These are phyloP conservation scores for Acomys russatus DNA, from an alignment of 2,797 vertebrate species.

Conservation along the genomic window DNA sequence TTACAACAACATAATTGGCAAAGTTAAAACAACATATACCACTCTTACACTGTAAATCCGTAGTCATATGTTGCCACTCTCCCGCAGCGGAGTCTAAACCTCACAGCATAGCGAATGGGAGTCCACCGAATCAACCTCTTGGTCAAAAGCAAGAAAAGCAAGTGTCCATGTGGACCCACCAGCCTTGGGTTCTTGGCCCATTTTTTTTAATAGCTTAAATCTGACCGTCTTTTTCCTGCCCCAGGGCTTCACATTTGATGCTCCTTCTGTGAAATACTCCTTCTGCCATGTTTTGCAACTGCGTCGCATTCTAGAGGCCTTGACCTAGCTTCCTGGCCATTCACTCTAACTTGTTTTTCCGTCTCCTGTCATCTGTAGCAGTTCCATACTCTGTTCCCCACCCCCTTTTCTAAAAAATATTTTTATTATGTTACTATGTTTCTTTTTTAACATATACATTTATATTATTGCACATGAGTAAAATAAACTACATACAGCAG, in stretches of 20 bases:
- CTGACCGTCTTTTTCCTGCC: too few relatives aligned
- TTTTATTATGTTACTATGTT: too few relatives aligned
- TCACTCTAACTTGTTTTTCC: not conserved
- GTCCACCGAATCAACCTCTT: not conserved
- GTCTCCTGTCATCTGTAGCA: not conserved
- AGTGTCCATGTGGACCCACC: not conserved
- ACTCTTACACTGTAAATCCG: not conserved
- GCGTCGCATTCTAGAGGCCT: not conserved
- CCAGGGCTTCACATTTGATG: not conserved
- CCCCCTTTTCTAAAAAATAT: too few relatives aligned
- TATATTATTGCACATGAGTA: too few relatives aligned
- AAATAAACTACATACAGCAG: too few relatives aligned
- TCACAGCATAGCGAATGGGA: accelerated
- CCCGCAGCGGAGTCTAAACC: not conserved
- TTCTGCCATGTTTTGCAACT: not conserved
- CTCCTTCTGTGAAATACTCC: not conserved
- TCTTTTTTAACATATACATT: too few relatives aligned
- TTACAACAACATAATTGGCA: conserved; percentile 2
- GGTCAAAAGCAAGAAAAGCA: not conserved
- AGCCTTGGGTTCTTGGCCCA: not conserved
- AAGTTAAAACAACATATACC: not conserved
- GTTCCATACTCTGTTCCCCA: not conserved
- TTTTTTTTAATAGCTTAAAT: not conserved
- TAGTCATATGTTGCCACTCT: not conserved
- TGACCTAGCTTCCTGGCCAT: not conserved